Conservation (phyloP, 1,140 invertebrate genomes). For the Leptoteleia sp. region DNA sequence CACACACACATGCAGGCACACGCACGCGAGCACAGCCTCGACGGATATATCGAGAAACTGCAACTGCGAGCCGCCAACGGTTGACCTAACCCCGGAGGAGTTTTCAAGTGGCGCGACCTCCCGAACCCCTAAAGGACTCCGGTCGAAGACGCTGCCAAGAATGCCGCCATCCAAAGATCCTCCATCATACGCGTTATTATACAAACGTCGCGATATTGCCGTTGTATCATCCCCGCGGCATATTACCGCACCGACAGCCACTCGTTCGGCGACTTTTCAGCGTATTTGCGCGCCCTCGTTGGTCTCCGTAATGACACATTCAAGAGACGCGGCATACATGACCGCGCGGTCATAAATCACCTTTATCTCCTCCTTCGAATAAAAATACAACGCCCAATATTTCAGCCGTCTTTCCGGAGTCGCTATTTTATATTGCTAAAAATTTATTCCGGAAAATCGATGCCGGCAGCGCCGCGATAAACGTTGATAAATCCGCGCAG, state of each 20-base stretch:
- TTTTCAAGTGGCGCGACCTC: conserved; percentile 53
- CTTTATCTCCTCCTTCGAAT: conserved; percentile 63
- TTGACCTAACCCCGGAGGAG: conserved; percentile 36
- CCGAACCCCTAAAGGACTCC: conserved; percentile 50
- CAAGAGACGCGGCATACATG: conserved; percentile 53
- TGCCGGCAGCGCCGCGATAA: conserved; percentile 14
- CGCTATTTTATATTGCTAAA: conserved; percentile 33
- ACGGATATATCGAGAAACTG: conserved; percentile 68
- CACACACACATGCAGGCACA: too few relatives aligned
- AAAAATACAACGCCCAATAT: conserved; percentile 56
- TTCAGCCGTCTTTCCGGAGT: conserved; percentile 35
- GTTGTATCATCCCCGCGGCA: conserved; percentile 51
- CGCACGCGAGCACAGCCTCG: too few relatives aligned
- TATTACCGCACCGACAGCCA: conserved; percentile 44
- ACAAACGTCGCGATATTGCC: conserved; percentile 73
- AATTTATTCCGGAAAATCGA: conserved; percentile 32
- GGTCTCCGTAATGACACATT: conserved; percentile 64
- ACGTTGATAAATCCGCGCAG: conserved; percentile 6
- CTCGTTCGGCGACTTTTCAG: conserved; percentile 47
- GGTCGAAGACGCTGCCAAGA: conserved; percentile 74
- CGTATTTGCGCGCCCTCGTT: conserved; percentile 51
- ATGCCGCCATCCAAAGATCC: conserved; percentile 71
- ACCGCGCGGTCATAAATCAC: conserved; percentile 50
- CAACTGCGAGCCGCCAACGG: conserved; percentile 44
- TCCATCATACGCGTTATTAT: conserved; percentile 79